Evolutionary conservation across 2,888 invertebrate genomes (phyloP).

Genomic region (Dryococelus australis): DNA sequence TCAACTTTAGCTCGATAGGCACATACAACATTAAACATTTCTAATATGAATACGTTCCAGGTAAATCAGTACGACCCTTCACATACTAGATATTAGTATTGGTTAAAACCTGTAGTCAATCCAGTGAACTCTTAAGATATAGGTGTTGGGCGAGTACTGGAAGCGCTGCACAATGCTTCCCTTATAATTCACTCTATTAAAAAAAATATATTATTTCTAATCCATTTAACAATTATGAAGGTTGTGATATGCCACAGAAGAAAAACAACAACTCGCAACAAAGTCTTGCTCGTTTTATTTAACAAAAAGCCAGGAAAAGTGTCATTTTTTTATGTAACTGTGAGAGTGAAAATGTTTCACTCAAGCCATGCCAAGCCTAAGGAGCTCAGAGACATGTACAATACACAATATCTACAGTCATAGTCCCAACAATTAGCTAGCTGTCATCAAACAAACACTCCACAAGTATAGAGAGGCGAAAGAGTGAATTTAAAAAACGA

Average conservation of each 20-base stretch:
- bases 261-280: conserved; percentile 45
- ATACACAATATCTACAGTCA: conserved; percentile 26
- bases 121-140: no score
- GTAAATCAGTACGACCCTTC: no score
- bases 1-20: no score
- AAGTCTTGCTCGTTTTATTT: conserved; percentile 49
- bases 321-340: conserved; percentile 27
- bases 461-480: conserved; percentile 24
- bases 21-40: no score
- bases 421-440: conserved; percentile 22
- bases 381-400: conserved; percentile 30
- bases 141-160: no score
- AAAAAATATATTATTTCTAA: no score
- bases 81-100: no score
- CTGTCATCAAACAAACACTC: conserved; percentile 22
- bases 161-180: no score
- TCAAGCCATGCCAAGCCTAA: conserved; percentile 41
- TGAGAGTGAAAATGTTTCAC: conserved; percentile 18
- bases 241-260: not conserved
- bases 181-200: no score
- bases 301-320: conserved; percentile 49
- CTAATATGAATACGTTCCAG: no score
- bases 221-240: no score
- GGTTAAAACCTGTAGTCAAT: no score
- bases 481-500: conserved; percentile 29